Evolutionary conservation across 2,888 invertebrate species (phyloP), one percentile per base, ranked within the genome.

Genomic region (Clitarchus hookeri): DNA sequence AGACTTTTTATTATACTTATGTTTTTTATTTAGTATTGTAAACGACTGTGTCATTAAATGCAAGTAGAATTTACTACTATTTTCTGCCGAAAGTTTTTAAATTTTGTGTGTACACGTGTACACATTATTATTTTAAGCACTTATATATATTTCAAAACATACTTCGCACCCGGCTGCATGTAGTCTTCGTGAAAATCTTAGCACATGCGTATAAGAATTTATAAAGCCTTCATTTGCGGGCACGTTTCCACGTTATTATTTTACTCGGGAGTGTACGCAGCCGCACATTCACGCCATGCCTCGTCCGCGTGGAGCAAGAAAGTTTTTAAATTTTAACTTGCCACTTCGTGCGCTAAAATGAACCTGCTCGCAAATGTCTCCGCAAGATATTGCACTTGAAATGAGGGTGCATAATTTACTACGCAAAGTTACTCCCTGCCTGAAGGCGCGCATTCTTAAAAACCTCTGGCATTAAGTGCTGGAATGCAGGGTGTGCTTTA

Each of bases 351-450:
- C 19, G 65, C 65, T 65, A 23, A 23, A 65, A 65, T 65, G 65
- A 65, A 65, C 65, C n/a, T 19, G 23, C 23, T n/a, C 16, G 65
- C 65, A 65, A 65, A 65, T 65, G n/a, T 65, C 65, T 65, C 19
- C 65, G n/a, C 65, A 65, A 65, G 65, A 65, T 11, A 65, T 65
- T 65, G 65, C 65, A 65, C 65, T 0, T 19, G 65, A 23, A 65
- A 65, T 65, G 65, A n/a, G 65, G 65, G 65, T 65, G 65, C 65
- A 65, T 65, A 65, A n/a, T 65, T 65, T 65, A 65, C 23, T 65
- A 65, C 65, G 23, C 0, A 65, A 65, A 65, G 13, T 23, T 16
- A 11, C 19, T 0, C 3, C 23, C 0, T 0, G 65, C n/a, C 8
- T 65, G 65, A 65, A 65, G 23, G 6, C 23, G 0, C 23, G 16